phyloP scores from a whole-genome alignment of 2,888 invertebrate species.

The Myathropa florea region DNA sequence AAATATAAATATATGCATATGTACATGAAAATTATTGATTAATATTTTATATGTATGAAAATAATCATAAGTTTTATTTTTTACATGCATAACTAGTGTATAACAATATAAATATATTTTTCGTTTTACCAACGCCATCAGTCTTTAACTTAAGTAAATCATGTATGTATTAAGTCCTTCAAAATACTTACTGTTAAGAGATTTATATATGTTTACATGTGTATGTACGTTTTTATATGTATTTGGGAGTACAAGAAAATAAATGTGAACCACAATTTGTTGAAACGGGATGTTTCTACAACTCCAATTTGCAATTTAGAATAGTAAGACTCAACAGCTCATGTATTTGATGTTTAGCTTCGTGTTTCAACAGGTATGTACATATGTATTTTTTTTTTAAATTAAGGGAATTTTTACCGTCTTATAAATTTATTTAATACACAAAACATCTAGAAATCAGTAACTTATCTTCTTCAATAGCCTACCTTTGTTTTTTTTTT shows the following conservation, averaged over 20 bases:
- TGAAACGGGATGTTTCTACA: not conserved
- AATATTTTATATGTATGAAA: not conserved
- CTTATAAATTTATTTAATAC: not conserved
- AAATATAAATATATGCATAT: conserved; percentile 44
- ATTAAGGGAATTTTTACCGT: not conserved
- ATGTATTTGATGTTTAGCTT: not conserved
- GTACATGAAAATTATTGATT: not conserved
- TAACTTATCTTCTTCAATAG: not conserved
- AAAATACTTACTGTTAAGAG: conserved; percentile 26
- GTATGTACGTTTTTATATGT: not conserved
- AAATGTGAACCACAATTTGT: conserved; percentile 17
- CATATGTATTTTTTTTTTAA: not conserved
- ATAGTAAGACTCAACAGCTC: not conserved
- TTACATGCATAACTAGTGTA: conserved; percentile 20
- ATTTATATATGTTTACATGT: conserved; percentile 8
- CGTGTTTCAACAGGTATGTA: not conserved
- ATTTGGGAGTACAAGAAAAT: not conserved
- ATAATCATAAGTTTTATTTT: not conserved
- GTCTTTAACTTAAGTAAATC: conserved; percentile 77
- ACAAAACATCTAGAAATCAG: not conserved
- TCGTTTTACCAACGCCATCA: conserved; percentile 77
- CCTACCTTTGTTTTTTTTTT: conserved; percentile 7
- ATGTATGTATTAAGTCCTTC: conserved; percentile 34
- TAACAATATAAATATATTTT: conserved; percentile 33
- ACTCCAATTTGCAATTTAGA: not conserved